Evolutionary conservation across 2,888 invertebrate species (phyloP).

Genomic region (Catocala sponsa): DNA sequence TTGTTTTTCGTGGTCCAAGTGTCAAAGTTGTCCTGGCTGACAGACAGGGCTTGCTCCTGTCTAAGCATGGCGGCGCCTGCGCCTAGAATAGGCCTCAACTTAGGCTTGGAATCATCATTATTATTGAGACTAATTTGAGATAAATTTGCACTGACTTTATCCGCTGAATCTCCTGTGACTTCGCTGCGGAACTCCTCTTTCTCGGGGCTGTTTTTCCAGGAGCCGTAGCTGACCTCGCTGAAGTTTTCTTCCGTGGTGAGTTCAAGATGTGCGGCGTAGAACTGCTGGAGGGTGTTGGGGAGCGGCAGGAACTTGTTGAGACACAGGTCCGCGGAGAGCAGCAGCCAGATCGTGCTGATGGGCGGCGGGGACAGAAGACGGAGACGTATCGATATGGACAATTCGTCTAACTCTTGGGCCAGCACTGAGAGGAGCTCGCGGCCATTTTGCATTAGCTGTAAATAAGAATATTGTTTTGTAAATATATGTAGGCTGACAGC

Average conservation of each 20-base stretch:
- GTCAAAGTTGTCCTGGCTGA: constrained; percentile 70
- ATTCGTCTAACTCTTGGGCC: constrained; percentile 75
- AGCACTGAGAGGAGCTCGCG: constrained; percentile 76
- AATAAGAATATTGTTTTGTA: constrained; percentile 27
- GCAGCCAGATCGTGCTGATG: constrained; percentile 77
- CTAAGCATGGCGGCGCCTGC: constrained; percentile 76
- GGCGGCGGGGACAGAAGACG: constrained; percentile 75
- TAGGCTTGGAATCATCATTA: constrained; percentile 77
- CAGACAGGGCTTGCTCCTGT: constrained; percentile 67
- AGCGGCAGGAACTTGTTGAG: constrained; percentile 82
- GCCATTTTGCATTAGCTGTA: constrained; percentile 83
- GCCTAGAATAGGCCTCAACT: constrained; percentile 78
- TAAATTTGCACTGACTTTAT: constrained; percentile 70
- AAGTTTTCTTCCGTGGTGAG: constrained; percentile 73
- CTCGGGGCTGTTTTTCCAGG: constrained; percentile 79
- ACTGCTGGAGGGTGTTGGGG: constrained; percentile 79
- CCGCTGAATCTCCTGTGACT: constrained; percentile 55
- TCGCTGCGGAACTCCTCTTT: constrained; percentile 51
- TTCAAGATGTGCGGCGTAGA: constrained; percentile 81
- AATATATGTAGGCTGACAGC: no score
- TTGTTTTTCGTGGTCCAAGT: constrained; percentile 73
- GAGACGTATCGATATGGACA: constrained; percentile 77
- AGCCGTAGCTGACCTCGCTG: constrained; percentile 80
- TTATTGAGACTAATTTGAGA: constrained; percentile 72
- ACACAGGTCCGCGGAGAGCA: constrained; percentile 78